Evolutionary conservation across 2,888 invertebrate genomes (phyloP).

Genomic region (Zhengitettix transpicula): DNA sequence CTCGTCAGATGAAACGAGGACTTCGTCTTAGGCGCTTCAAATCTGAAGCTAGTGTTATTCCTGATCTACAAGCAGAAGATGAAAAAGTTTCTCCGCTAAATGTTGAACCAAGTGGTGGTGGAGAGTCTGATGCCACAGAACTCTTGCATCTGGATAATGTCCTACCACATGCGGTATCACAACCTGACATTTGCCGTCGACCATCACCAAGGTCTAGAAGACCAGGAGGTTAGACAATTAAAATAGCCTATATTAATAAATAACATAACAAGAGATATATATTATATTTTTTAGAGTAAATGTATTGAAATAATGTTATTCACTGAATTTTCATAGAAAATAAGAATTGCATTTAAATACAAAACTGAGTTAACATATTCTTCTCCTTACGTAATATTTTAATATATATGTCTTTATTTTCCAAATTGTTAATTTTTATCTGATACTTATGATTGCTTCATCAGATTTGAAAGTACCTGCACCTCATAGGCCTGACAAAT

Average conservation of each 20-base stretch:
- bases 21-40: constrained; percentile 25
- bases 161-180: constrained; percentile 27
- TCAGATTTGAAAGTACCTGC: constrained; percentile 21
- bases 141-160: constrained; percentile 22
- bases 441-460: neutral
- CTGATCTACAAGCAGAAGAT: constrained; percentile 10
- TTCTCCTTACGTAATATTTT: neutral
- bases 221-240: constrained; percentile 18
- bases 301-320: neutral
- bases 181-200: constrained; percentile 24
- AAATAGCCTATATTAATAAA: no score
- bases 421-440: neutral
- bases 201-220: constrained; percentile 18
- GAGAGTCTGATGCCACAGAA: constrained; percentile 28
- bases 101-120: constrained; percentile 24
- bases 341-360: no score
- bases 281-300: no score
- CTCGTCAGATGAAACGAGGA: constrained; percentile 23
- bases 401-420: neutral
- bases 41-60: constrained; percentile 25
- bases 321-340: neutral
- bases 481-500: constrained; percentile 22
- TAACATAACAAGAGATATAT: no score
- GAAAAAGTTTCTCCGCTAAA: constrained; percentile 20
- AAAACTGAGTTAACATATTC: no score